Conservation (phyloP, 1,140 invertebrate species). For the Copidosoma floridanum region DNA sequence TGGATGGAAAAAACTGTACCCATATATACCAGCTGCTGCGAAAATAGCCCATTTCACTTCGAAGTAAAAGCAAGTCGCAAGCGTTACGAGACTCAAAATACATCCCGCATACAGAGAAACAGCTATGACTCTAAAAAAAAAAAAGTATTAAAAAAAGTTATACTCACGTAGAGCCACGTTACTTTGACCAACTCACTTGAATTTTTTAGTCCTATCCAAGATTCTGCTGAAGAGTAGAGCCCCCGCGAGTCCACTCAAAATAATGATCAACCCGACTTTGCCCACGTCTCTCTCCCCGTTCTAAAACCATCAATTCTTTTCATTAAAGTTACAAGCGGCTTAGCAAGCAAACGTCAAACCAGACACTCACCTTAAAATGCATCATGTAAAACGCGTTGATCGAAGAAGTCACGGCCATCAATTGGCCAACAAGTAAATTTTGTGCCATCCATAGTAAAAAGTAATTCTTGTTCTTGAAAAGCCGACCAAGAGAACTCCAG, state of each 20-base stretch:
- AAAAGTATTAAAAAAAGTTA: neutral
- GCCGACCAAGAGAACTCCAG: neutral
- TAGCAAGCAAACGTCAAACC: too few relatives aligned
- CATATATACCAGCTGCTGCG: conserved; percentile 25
- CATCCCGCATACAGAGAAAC: conserved; percentile 63
- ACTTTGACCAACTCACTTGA: conserved; percentile 32
- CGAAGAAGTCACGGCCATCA: neutral
- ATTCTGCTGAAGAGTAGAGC: conserved; percentile 63
- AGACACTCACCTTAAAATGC: conserved; percentile 59
- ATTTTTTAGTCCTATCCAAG: conserved; percentile 55
- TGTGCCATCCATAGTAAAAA: neutral
- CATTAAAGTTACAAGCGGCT: too few relatives aligned
- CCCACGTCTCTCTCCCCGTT: conserved; percentile 58
- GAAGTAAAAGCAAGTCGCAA: conserved; percentile 61
- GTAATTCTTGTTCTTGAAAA: neutral
- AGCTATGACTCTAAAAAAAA: conserved; percentile 60
- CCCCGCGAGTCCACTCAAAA: conserved; percentile 63
- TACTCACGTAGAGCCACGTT: too few relatives aligned
- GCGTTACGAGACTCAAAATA: conserved; percentile 62
- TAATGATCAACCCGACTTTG: conserved; percentile 64
- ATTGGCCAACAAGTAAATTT: neutral
- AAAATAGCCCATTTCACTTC: conserved; percentile 35
- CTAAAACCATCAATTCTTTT: too few relatives aligned
- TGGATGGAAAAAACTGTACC: too few relatives aligned
- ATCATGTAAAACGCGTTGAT: neutral